Conservation (phyloP, 2,888 invertebrate genomes). For the Apamea monoglypha region DNA sequence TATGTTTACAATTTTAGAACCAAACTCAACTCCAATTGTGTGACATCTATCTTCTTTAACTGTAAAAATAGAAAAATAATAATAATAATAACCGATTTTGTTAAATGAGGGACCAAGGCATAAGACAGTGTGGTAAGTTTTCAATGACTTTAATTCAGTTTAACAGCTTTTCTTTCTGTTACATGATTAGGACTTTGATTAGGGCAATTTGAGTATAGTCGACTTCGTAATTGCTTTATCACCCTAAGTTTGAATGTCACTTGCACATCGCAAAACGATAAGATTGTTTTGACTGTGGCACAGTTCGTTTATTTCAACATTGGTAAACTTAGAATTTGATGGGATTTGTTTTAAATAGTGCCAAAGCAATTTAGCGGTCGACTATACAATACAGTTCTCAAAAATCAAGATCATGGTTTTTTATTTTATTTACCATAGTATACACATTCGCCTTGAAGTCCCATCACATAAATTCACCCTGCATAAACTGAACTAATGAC, state of each 20-base stretch:
- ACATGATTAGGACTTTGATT: background rate
- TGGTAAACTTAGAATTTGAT: background rate
- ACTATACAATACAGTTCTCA: background rate
- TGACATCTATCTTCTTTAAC: conserved; percentile 96
- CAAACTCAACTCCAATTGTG: conserved; percentile 96
- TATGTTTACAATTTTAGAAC: conserved; percentile 95
- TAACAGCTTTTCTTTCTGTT: background rate
- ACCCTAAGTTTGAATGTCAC: background rate
- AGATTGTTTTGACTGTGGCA: background rate
- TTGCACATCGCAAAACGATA: background rate
- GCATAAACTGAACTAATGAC: conserved; percentile 14
- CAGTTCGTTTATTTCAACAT: background rate
- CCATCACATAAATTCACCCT: background rate
- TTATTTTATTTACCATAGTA: background rate
- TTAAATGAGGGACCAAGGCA: background rate
- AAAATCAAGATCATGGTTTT: background rate
- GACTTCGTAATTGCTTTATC: background rate
- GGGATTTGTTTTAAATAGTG: background rate
- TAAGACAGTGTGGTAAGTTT: background rate
- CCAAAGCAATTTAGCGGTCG: background rate
- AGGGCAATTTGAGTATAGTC: no score
- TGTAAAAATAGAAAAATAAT: conserved; percentile 76
- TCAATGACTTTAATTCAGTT: background rate
- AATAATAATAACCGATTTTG: background rate
- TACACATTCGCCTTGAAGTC: background rate